These are phyloP conservation scores for Scaptomyza reducta DNA, from an alignment of 2,888 invertebrate genomes.

Conservation along the genomic window DNA sequence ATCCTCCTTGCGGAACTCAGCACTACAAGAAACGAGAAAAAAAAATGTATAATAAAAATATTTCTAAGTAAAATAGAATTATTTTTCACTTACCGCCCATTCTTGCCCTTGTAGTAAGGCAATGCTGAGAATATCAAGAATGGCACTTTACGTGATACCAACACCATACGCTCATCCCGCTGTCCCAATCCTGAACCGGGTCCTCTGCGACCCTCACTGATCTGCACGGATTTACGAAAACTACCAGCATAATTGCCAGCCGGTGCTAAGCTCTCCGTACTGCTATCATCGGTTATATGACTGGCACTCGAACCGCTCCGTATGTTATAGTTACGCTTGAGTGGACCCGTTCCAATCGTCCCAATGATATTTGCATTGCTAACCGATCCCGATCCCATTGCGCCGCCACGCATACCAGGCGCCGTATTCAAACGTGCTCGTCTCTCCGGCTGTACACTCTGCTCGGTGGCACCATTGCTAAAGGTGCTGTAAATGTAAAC, in stretches of 20 bases:
- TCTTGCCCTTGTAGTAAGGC: slow-evolving; percentile 90
- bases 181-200: slow-evolving; percentile 88
- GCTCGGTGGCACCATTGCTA: slow-evolving; percentile 83
- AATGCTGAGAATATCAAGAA: slow-evolving; percentile 94
- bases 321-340: slow-evolving; percentile 78
- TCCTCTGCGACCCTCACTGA: slow-evolving; percentile 83
- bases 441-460: slow-evolving; percentile 76
- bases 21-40: slow-evolving; percentile 81
- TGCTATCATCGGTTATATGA: slow-evolving; percentile 86
- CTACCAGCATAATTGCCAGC: slow-evolving; percentile 64
- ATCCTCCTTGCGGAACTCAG: slow-evolving; percentile 89
- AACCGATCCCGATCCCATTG: slow-evolving; percentile 17
- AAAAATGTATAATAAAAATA: too few relatives aligned
- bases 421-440: slow-evolving; percentile 83
- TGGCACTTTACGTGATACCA: slow-evolving; percentile 92
- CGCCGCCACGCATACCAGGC: slow-evolving; percentile 76
- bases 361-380: slow-evolving; percentile 19
- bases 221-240: slow-evolving; percentile 82
- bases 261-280: slow-evolving; percentile 91
- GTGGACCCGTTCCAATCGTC: slow-evolving; percentile 61
- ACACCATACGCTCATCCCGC: slow-evolving; percentile 90
- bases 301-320: slow-evolving; percentile 80
- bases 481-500: slow-evolving; percentile 83
- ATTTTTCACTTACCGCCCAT: slow-evolving; percentile 85
- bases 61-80: not conserved